Conservation (phyloP, 2,113 vertebrate species). For the Reinhardtius hippoglossoides region DNA sequence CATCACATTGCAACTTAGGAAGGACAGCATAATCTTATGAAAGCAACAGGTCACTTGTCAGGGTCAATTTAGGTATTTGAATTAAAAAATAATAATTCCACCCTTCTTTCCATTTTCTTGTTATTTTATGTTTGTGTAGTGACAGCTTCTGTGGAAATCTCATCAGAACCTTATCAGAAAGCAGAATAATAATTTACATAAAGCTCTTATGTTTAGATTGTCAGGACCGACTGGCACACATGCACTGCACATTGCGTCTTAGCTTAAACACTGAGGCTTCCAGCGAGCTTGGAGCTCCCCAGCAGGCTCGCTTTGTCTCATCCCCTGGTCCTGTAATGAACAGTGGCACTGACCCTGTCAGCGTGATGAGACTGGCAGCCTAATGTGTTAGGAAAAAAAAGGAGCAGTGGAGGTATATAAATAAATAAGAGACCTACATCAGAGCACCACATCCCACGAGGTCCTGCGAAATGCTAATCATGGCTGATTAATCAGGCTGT, state of each 20-base stretch:
- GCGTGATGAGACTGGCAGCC: slow-evolving; percentile 86
- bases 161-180: not conserved
- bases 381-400: slow-evolving; percentile 83
- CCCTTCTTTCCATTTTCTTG: not conserved
- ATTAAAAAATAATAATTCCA: not conserved
- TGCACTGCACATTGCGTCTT: slow-evolving; percentile 16
- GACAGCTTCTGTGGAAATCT: not conserved
- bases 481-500: slow-evolving; percentile 89
- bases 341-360: slow-evolving; percentile 88
- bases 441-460: slow-evolving; percentile 67
- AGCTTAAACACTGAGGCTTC: slow-evolving; percentile 39
- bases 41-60: not conserved
- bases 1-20: too few species aligned
- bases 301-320: slow-evolving; percentile 81
- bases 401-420: slow-evolving; percentile 44
- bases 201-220: not conserved
- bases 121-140: not conserved
- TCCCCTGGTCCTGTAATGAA: slow-evolving; percentile 88
- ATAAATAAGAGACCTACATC: slow-evolving; percentile 67
- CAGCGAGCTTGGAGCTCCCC: slow-evolving; percentile 20
- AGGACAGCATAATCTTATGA: not conserved
- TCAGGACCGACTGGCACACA: slow-evolving; percentile 41
- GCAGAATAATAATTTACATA: not conserved
- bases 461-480: slow-evolving; percentile 87
- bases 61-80: not conserved